phyloP scores from a whole-genome alignment of 1,140 invertebrate species.

The Sitodiplosis mosellana region DNA sequence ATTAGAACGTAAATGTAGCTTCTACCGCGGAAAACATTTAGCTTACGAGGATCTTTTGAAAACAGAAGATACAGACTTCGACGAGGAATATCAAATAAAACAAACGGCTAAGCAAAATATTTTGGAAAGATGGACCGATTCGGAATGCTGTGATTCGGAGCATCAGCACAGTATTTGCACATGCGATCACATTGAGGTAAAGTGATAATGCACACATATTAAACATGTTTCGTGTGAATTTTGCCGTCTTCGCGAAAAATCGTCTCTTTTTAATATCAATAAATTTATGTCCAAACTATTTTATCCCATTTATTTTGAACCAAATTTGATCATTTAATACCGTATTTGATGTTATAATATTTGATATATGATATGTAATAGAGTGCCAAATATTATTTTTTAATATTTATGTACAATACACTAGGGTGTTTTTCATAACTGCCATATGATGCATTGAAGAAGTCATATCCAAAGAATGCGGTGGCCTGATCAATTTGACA shows the following conservation, averaged over 20 bases:
- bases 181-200: conserved; percentile 25
- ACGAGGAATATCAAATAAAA: conserved; percentile 1
- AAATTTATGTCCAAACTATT: not conserved
- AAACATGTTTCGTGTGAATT: not conserved
- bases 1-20: conserved; percentile 23
- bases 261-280: not conserved
- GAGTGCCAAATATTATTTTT: not conserved
- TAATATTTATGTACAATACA: too few relatives aligned
- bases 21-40: conserved; percentile 22
- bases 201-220: not conserved
- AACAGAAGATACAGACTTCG: not conserved
- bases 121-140: conserved; percentile 9
- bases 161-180: conserved; percentile 16
- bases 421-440: not conserved
- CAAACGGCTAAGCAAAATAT: conserved; percentile 12
- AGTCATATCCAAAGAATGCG: too few relatives aligned
- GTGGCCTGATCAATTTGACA: too few relatives aligned
- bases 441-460: too few relatives aligned
- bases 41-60: conserved; percentile 13
- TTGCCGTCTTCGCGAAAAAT: not conserved
- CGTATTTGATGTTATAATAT: not conserved
- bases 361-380: not conserved
- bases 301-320: not conserved
- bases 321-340: not conserved
- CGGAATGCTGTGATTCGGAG: conserved; percentile 17